Evolutionary conservation across 2,113 vertebrate genomes (phyloP).

Genomic region (Apaloderma vittatum): DNA sequence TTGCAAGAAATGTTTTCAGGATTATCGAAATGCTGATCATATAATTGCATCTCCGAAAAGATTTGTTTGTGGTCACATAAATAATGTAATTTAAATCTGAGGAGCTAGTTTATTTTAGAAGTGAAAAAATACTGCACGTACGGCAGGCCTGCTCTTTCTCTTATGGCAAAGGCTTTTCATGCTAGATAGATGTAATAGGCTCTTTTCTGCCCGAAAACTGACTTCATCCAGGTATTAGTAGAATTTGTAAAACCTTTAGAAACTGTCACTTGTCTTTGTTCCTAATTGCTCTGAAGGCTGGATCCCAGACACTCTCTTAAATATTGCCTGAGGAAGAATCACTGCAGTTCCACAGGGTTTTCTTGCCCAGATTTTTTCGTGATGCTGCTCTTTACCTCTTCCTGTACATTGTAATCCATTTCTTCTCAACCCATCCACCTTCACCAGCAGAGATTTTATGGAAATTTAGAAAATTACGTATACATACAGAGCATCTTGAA

Average conservation of each 20-base stretch:
- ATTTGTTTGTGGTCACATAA: neutral
- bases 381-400: neutral
- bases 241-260: neutral
- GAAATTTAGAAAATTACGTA: neutral
- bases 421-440: neutral
- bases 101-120: neutral
- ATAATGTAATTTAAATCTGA: neutral
- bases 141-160: neutral
- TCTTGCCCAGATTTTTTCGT: neutral
- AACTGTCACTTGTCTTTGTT: neutral
- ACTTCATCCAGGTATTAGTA: neutral
- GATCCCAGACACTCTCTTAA: neutral
- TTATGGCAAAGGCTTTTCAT: neutral
- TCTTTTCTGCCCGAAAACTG: neutral
- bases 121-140: neutral
- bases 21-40: neutral
- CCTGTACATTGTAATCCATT: neutral
- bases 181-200: neutral
- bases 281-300: neutral
- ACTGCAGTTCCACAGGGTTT: neutral
- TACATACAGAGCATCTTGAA: neutral
- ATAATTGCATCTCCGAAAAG: neutral
- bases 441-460: neutral
- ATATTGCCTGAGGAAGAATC: neutral
- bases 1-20: neutral